Percentiles rank a stretch among this genome's conserved stretches.
phyloP scores from a whole-genome alignment of 2,113 vertebrate species.

The Rhinoderma darwinii region DNA sequence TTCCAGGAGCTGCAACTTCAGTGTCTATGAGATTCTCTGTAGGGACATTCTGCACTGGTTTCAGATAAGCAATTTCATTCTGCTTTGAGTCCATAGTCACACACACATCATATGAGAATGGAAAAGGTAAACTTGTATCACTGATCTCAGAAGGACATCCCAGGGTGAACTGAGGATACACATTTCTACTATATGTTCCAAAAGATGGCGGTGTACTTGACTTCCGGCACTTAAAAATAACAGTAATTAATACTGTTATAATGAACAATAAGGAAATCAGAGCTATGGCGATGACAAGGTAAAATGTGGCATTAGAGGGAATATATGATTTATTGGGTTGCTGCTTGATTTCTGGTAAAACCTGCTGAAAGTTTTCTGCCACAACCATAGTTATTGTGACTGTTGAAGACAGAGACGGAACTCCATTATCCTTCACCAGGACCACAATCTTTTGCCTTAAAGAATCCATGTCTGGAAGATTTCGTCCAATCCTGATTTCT shows the following conservation, averaged over 20 bases:
- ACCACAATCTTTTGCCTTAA: conserved; percentile 52
- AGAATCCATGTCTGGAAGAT: conserved; percentile 23
- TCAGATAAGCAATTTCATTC: conserved; percentile 62
- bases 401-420: conserved; percentile 56
- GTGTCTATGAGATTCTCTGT: not conserved
- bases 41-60: not conserved
- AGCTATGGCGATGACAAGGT: conserved; percentile 27
- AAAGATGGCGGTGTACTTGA: not conserved
- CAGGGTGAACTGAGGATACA: conserved; percentile 30
- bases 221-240: conserved; percentile 25
- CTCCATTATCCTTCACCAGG: conserved; percentile 64
- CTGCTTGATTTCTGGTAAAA: not conserved
- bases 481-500: conserved; percentile 32
- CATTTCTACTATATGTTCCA: not conserved
- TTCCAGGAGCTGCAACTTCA: accelerated
- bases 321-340: not conserved
- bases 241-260: conserved; percentile 17
- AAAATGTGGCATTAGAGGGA: conserved; percentile 22
- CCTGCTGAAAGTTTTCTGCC: conserved; percentile 52
- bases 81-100: conserved; percentile 57
- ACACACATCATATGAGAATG: conserved; percentile 62
- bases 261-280: conserved; percentile 26
- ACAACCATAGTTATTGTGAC: conserved; percentile 56
- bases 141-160: conserved; percentile 20
- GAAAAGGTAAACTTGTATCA: conserved; percentile 22